Percentiles rank a stretch among this genome's conserved stretches.
Evolutionary conservation across 2,888 invertebrate genomes (phyloP).

Genomic region (Drosophila monieri): DNA sequence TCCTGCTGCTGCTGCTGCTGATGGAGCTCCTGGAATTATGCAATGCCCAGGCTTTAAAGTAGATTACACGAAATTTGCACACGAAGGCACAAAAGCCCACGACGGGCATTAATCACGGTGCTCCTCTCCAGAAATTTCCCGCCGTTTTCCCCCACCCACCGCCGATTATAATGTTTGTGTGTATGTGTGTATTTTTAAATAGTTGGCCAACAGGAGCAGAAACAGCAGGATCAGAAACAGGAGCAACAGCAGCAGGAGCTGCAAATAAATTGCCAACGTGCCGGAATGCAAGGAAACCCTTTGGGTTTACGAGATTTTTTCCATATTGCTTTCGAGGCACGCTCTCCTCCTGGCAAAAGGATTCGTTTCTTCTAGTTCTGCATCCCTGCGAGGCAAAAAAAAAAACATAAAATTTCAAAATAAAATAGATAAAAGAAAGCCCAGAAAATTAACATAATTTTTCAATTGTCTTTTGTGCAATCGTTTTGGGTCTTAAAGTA

Average conservation of each 20-base stretch:
- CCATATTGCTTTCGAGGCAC: slow-evolving; percentile 45
- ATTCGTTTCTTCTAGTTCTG: slow-evolving; percentile 1
- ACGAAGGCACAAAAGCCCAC: slow-evolving; percentile 77
- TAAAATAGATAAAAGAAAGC: slow-evolving; percentile 17
- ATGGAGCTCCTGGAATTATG: slow-evolving; percentile 58
- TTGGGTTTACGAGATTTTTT: slow-evolving; percentile 54
- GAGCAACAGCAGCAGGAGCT: slow-evolving; percentile 7
- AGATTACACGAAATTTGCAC: slow-evolving; percentile 76
- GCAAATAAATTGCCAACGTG: slow-evolving; percentile 56
- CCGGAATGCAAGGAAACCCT: slow-evolving; percentile 51
- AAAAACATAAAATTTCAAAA: slow-evolving; percentile 3
- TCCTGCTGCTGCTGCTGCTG: not conserved
- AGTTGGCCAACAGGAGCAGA: slow-evolving; percentile 32
- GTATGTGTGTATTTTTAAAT: slow-evolving; percentile 29
- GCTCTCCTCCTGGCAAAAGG: slow-evolving; percentile 8
- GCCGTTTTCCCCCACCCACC: slow-evolving; percentile 1
- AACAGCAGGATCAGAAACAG: slow-evolving; percentile 8
- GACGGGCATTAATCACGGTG: slow-evolving; percentile 72
- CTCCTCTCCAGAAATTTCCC: not conserved
- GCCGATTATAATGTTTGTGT: slow-evolving; percentile 29
- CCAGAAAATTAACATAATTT: slow-evolving; percentile 68
- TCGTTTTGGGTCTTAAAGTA: slow-evolving; percentile 7
- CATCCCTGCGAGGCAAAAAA: not conserved
- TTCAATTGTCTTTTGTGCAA: slow-evolving; percentile 60
- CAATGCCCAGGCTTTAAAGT: slow-evolving; percentile 74